Conservation (phyloP, 2,797 vertebrate genomes). For the Ctenopoma multispine region DNA sequence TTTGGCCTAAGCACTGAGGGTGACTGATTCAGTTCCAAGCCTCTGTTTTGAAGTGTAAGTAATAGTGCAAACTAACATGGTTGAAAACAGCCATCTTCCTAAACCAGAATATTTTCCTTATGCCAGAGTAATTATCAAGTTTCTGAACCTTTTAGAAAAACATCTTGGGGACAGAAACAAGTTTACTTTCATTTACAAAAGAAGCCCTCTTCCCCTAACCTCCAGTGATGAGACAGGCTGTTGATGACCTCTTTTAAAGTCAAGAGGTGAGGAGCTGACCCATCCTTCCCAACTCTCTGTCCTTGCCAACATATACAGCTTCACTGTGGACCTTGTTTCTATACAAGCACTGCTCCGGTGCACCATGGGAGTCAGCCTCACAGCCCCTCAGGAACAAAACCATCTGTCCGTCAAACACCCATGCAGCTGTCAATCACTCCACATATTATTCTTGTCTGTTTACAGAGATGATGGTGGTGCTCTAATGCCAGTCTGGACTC, state of each 20-base stretch:
- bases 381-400: constrained; percentile 65
- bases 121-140: not conserved
- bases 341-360: constrained; percentile 63
- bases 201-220: not conserved
- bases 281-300: constrained; percentile 33
- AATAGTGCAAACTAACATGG: not conserved
- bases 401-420: constrained; percentile 77
- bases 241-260: constrained; percentile 74
- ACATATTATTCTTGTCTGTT: constrained; percentile 16
- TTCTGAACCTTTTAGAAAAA: not conserved
- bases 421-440: constrained; percentile 80
- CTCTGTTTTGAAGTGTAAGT: not conserved
- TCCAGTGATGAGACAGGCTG: constrained; percentile 34
- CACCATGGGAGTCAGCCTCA: constrained; percentile 65
- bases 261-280: constrained; percentile 58
- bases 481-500: not conserved
- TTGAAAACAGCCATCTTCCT: not conserved
- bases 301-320: constrained; percentile 42
- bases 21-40: too few relatives aligned
- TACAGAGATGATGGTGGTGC: constrained; percentile 27
- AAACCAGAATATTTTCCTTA: not conserved
- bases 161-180: not conserved
- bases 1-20: not conserved
- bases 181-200: not conserved
- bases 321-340: constrained; percentile 48